Evolutionary conservation across 2,888 invertebrate species (phyloP).

Genomic region (Venusia cambrica): DNA sequence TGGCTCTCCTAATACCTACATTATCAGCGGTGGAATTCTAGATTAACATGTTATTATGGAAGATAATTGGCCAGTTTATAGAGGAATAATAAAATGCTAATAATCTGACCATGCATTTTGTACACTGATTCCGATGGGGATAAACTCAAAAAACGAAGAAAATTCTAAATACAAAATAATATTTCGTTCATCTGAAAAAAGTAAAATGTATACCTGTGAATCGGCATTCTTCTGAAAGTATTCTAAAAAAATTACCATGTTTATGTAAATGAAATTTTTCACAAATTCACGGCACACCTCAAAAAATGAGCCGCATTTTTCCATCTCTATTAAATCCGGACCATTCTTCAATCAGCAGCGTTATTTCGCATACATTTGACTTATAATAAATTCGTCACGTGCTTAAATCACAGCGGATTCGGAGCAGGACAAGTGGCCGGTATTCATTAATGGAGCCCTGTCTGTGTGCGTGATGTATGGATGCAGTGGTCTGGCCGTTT

Average conservation of each 20-base stretch:
- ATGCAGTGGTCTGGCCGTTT: constrained; percentile 41
- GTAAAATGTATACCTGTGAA: too few relatives aligned
- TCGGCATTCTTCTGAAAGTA: too few relatives aligned
- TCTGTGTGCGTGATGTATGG: constrained; percentile 66
- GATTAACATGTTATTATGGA: constrained; percentile 6
- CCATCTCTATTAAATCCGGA: constrained; percentile 5
- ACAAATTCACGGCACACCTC: constrained; percentile 4
- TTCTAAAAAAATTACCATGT: constrained; percentile 4
- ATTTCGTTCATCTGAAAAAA: too few relatives aligned
- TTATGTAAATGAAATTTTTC: constrained; percentile 1
- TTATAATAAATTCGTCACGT: constrained; percentile 39
- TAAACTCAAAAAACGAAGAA: too few relatives aligned
- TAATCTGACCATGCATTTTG: too few relatives aligned
- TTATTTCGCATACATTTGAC: constrained; percentile 25
- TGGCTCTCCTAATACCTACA: constrained; percentile 41
- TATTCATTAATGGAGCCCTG: constrained; percentile 67
- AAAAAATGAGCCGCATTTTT: constrained; percentile 5
- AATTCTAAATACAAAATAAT: too few relatives aligned
- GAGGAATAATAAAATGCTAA: too few relatives aligned
- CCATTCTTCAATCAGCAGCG: constrained; percentile 27
- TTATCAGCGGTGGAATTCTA: constrained; percentile 28
- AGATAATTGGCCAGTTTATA: too few relatives aligned
- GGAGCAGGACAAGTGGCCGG: constrained; percentile 54
- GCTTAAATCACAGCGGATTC: constrained; percentile 61
- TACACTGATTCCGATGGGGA: too few relatives aligned